Evolutionary conservation across 2,113 vertebrate genomes (phyloP).

Genomic region (Amblyopsis rosae): DNA sequence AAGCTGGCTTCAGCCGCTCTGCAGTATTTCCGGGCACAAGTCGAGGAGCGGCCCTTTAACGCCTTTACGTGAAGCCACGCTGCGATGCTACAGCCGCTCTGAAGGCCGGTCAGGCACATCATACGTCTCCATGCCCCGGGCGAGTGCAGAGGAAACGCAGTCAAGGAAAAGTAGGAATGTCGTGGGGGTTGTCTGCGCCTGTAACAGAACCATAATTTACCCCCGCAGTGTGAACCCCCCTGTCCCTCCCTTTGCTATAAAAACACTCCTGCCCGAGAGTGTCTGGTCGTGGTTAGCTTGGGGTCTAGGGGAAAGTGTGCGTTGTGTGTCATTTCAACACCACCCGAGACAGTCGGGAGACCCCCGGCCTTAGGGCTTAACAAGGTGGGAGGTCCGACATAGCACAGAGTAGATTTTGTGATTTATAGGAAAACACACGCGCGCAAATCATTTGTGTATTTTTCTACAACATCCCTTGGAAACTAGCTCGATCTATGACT

Average conservation of each 20-base stretch:
- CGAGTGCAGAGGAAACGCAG: not conserved
- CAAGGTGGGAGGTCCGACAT: constrained; percentile 66
- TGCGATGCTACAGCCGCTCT: too few relatives aligned
- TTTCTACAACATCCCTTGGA: constrained; percentile 48
- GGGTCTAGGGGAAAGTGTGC: constrained; percentile 43
- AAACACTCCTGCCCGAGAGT: constrained; percentile 11
- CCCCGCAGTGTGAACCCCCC: constrained; percentile 25
- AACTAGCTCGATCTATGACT: too few relatives aligned
- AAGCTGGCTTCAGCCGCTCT: too few relatives aligned
- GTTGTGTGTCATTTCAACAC: constrained; percentile 53
- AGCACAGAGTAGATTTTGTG: constrained; percentile 28
- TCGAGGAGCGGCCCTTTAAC: too few relatives aligned
- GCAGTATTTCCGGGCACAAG: not conserved
- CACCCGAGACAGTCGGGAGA: constrained; percentile 31
- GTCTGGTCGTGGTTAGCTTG: constrained; percentile 47
- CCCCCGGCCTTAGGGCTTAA: constrained; percentile 47
- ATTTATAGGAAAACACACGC: constrained; percentile 29
- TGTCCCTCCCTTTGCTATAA: constrained; percentile 7
- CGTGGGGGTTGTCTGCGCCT: constrained; percentile 23
- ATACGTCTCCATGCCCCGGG: not conserved
- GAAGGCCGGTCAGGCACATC: too few relatives aligned
- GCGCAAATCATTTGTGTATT: constrained; percentile 26
- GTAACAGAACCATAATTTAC: constrained; percentile 46
- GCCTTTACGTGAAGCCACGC: too few relatives aligned
- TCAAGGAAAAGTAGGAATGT: constrained; percentile 27